phyloP scores from a whole-genome alignment of 2,888 invertebrate species.

The Drosophila engyochracea region DNA sequence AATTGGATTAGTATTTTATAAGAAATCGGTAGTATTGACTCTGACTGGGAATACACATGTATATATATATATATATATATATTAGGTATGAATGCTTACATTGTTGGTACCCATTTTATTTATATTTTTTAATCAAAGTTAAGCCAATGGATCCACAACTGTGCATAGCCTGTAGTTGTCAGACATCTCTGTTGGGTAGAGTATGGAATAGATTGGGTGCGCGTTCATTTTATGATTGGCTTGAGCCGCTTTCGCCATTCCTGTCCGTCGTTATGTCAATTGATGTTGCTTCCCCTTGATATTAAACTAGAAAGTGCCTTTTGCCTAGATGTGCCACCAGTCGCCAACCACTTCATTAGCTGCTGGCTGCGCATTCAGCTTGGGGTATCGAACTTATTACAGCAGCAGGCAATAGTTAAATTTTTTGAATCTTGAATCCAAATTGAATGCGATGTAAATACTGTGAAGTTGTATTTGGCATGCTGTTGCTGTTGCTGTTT shows the following conservation, averaged over 20 bases:
- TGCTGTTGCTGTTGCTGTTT: not conserved
- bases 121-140: not conserved
- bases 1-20: not conserved
- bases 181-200: not conserved
- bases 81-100: not conserved
- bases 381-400: conserved; percentile 2
- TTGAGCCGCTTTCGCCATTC: conserved; percentile 15
- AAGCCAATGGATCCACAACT: not conserved
- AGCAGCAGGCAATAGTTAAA: conserved; percentile 10
- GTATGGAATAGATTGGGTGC: not conserved
- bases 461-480: not conserved
- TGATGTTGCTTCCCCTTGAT: conserved; percentile 6
- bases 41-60: not conserved
- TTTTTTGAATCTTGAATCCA: conserved; percentile 4
- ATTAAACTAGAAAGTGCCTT: not conserved
- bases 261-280: conserved; percentile 18
- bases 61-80: not conserved
- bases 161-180: not conserved
- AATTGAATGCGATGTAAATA: conserved; percentile 3
- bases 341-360: conserved; percentile 42
- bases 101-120: not conserved
- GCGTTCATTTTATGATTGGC: conserved; percentile 34
- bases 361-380: not conserved
- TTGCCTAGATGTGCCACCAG: conserved; percentile 3
- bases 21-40: no score